phyloP scores from a whole-genome alignment of 1,140 invertebrate genomes.

The Anagrus nilaparvatae region DNA sequence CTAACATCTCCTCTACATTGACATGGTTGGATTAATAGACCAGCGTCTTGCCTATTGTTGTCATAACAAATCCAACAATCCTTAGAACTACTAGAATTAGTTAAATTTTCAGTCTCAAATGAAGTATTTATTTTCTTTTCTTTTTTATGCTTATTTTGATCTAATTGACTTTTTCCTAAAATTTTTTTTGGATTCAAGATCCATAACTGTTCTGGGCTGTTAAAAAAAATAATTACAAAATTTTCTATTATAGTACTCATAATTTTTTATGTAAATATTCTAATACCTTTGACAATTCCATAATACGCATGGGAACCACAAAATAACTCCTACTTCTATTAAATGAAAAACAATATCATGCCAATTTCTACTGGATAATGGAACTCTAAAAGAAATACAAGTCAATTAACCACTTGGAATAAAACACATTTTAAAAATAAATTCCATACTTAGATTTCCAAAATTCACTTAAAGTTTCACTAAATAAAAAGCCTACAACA shows the following conservation, averaged over 20 bases:
- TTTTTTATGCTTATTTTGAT: slow-evolving; percentile 32
- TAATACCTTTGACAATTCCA: slow-evolving; percentile 83
- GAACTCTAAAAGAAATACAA: slow-evolving; percentile 52
- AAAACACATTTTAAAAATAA: too few species aligned
- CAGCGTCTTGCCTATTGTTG: slow-evolving; percentile 59
- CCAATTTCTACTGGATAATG: slow-evolving; percentile 79
- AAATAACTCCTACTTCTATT: slow-evolving; percentile 83
- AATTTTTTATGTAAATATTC: slow-evolving; percentile 1
- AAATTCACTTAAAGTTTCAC: slow-evolving; percentile 80
- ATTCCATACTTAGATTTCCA: slow-evolving; percentile 84
- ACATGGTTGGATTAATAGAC: slow-evolving; percentile 80
- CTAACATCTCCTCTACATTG: slow-evolving; percentile 83
- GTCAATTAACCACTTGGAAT: background rate
- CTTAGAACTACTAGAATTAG: slow-evolving; percentile 38
- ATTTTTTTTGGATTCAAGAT: slow-evolving; percentile 84
- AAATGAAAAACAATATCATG: slow-evolving; percentile 84
- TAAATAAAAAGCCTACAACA: slow-evolving; percentile 78
- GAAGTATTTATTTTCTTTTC: slow-evolving; percentile 44
- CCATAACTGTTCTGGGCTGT: slow-evolving; percentile 83
- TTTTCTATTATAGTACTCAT: background rate
- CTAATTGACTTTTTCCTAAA: slow-evolving; percentile 52
- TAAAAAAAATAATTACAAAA: slow-evolving; percentile 7
- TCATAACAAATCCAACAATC: slow-evolving; percentile 96
- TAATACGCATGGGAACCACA: slow-evolving; percentile 90
- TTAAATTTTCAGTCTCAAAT: slow-evolving; percentile 23